Percentiles rank a stretch among this genome's conserved stretches.
These are phyloP conservation scores for Pectinophora gossypiella DNA, from an alignment of 1,140 invertebrate species.

Conservation along the genomic window DNA sequence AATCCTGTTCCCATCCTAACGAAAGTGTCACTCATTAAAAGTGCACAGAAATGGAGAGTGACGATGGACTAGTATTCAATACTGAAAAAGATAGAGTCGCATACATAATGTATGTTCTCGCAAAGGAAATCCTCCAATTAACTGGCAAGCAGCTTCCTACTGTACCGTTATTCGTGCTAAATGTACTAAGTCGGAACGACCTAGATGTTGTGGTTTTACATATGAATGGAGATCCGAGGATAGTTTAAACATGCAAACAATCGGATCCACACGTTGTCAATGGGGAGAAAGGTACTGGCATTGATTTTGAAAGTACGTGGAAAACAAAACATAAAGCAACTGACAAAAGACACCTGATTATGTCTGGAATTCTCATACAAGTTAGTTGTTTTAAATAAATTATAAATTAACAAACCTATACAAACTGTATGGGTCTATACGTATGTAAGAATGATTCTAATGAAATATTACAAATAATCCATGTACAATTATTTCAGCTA, in stretches of 20 bases:
- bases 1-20: background rate
- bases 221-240: constrained; percentile 51
- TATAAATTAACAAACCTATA: too few relatives aligned
- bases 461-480: too few relatives aligned
- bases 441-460: too few relatives aligned
- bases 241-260: constrained; percentile 17
- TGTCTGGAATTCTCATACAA: too few relatives aligned
- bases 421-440: too few relatives aligned
- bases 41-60: constrained; percentile 1
- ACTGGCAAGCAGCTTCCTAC: constrained; percentile 20
- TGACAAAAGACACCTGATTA: too few relatives aligned
- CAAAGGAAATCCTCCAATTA: constrained; percentile 26
- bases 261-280: constrained; percentile 7
- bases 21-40: background rate
- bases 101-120: background rate
- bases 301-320: background rate
- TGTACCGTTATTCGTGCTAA: constrained; percentile 51
- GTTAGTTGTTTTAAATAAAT: too few relatives aligned
- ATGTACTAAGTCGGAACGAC: constrained; percentile 44
- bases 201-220: constrained; percentile 47
- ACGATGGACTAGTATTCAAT: background rate
- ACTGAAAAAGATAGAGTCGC: background rate
- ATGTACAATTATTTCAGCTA: too few relatives aligned
- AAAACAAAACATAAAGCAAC: too few relatives aligned
- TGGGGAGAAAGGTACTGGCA: background rate